Conservation (phyloP, 2,888 invertebrate genomes). For the Brachylomia viminalis region DNA sequence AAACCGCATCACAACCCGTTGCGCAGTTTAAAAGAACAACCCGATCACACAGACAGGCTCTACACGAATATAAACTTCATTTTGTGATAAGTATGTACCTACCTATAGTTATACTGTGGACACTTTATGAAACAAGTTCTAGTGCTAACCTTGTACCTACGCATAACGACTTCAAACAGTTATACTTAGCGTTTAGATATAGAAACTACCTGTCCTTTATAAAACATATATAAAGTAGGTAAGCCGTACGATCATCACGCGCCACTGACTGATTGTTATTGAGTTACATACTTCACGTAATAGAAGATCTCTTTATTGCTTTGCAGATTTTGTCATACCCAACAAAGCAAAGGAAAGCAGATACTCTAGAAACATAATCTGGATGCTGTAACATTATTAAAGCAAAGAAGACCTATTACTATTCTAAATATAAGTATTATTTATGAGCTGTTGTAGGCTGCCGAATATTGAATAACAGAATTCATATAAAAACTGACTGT, state of each 20-base stretch:
- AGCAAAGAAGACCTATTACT: background rate
- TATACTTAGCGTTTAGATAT: slow-evolving; percentile 12
- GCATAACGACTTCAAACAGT: slow-evolving; percentile 23
- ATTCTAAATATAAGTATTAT: no score
- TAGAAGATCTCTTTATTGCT: slow-evolving; percentile 35
- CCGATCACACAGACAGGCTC: background rate
- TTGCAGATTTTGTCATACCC: slow-evolving; percentile 51
- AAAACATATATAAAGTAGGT: slow-evolving; percentile 13
- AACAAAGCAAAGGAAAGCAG: slow-evolving; percentile 41
- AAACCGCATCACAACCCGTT: background rate
- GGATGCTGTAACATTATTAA: background rate
- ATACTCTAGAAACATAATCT: slow-evolving; percentile 36
- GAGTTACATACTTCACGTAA: slow-evolving; percentile 54
- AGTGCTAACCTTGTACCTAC: slow-evolving; percentile 49
- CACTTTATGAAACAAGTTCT: slow-evolving; percentile 37
- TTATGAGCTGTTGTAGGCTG: background rate
- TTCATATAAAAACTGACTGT: background rate
- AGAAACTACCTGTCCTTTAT: slow-evolving; percentile 27
- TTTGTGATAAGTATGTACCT: background rate
- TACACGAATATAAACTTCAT: no score
- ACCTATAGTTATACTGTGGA: background rate
- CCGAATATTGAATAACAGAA: background rate
- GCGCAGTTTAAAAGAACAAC: background rate
- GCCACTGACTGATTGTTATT: slow-evolving; percentile 47
- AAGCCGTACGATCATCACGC: slow-evolving; percentile 42